phyloP scores from a whole-genome alignment of 1,140 invertebrate species.

The Cotesia typhae region DNA sequence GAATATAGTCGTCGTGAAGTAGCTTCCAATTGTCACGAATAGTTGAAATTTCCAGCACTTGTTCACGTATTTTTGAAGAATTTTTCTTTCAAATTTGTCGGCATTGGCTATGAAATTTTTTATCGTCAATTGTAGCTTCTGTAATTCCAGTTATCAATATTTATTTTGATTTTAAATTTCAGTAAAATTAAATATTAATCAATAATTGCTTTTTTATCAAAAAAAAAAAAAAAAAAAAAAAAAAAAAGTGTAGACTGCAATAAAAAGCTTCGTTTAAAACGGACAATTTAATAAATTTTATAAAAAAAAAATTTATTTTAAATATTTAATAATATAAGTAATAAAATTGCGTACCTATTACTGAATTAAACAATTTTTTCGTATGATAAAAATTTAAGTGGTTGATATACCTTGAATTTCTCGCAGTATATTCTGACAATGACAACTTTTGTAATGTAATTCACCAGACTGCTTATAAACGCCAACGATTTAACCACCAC shows the following conservation, averaged over 20 bases:
- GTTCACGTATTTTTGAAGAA: constrained; percentile 14
- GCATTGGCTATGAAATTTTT: neutral
- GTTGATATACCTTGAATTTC: neutral
- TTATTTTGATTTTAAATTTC: no score
- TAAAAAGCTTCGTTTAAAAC: no score
- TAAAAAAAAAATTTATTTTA: no score
- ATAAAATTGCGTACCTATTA: no score
- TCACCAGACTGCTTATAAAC: neutral
- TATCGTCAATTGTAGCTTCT: neutral
- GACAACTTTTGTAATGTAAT: neutral
- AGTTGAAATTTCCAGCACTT: constrained; percentile 20
- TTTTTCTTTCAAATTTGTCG: neutral
- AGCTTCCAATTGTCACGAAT: constrained; percentile 10
- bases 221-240: no score
- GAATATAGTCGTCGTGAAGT: neutral
- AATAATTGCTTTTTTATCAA: no score
- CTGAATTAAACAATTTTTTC: neutral
- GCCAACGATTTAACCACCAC: neutral
- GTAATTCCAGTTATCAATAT: neutral
- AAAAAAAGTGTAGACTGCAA: no score
- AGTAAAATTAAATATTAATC: no score
- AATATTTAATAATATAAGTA: no score
- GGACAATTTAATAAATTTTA: no score
- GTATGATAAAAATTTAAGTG: no score
- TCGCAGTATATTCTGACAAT: neutral